Evolutionary conservation across 1,140 invertebrate genomes (phyloP), one percentile per base, ranked within the genome.

Genomic region (Bombus consobrinus): DNA sequence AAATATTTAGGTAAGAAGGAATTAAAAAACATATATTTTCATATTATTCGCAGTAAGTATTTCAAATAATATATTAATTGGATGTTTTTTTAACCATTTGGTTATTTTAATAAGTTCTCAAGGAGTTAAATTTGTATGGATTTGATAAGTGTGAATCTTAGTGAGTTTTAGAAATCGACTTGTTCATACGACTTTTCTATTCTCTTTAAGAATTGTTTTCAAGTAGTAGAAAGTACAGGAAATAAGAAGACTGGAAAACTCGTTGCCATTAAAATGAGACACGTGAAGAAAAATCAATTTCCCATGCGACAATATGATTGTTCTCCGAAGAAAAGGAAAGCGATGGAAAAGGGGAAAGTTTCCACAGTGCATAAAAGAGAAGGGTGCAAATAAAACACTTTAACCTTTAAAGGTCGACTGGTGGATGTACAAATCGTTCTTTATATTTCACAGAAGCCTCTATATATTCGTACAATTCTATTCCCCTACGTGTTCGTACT

Each of bases 371-470:
- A 39, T 62, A 59, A 39, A 62, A 15, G 59, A 76, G n/a, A 15
- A 39, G 34, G 75, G 34, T 32, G 25, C 34, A 39, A n/a, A 62
- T 15, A 62, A 37, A 10, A 28, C 25, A 8, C 53, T 75, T 34
- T 62, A 75, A 76, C 59, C 72, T 76, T 76, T 76, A 83, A 76
- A 83, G 41, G 59, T 76, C 81, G 62, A 62, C 10, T 1, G 32
- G 25, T 62, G 25, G 75, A 18, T 25, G 28, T 41, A 76, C 25
- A 37, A 68, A 75, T 82, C 37, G 32, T 74, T 25, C 59, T 76
- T 39, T 66, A 41, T 53, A 13, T 43, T 28, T 57, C 6, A n/a
- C 57, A 8, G 34, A 43, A 3, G 34, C 25, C 39, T 32, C 25
- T 13, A 22, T 10, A n/a, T 25, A 15, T 8, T 28, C n/a, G 37